phyloP scores from a whole-genome alignment of 2,888 invertebrate species.

The Pristionchus mayeri region DNA sequence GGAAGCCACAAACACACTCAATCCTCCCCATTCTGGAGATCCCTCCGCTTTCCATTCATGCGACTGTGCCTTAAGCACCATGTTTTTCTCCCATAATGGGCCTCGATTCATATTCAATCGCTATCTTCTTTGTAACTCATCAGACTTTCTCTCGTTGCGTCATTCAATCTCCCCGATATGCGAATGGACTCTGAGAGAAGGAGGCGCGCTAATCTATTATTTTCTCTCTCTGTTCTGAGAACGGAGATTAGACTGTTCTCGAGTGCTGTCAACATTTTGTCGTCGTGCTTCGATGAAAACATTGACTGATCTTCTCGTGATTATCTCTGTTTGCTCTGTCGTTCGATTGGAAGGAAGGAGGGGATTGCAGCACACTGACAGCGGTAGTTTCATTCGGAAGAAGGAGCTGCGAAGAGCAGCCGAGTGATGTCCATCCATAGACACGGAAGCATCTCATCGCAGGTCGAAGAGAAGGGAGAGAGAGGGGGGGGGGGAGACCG shows the following conservation, averaged over 20 bases:
- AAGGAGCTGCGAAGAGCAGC: conserved; percentile 43
- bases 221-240: no score
- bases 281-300: no score
- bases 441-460: conserved; percentile 41
- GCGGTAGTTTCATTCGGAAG: neutral
- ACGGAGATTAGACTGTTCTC: no score
- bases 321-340: no score
- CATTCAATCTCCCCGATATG: no score
- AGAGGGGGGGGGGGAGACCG: neutral
- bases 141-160: no score
- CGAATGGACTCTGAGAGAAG: no score
- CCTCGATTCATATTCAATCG: neutral
- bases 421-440: conserved; percentile 48
- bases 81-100: neutral
- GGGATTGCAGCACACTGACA: conserved; percentile 6
- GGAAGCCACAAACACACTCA: conserved; percentile 3
- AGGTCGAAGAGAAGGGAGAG: neutral
- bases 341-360: no score
- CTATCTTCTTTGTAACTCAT: neutral
- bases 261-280: no score
- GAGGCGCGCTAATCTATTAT: no score
- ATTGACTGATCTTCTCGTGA: no score
- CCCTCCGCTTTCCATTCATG: neutral
- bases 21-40: conserved; percentile 15
- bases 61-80: no score